A percentile compares a stretch with the other conserved stretches of the same genome.
Conservation (phyloP, 2,113 vertebrate species). For the Fregata magnificens region DNA sequence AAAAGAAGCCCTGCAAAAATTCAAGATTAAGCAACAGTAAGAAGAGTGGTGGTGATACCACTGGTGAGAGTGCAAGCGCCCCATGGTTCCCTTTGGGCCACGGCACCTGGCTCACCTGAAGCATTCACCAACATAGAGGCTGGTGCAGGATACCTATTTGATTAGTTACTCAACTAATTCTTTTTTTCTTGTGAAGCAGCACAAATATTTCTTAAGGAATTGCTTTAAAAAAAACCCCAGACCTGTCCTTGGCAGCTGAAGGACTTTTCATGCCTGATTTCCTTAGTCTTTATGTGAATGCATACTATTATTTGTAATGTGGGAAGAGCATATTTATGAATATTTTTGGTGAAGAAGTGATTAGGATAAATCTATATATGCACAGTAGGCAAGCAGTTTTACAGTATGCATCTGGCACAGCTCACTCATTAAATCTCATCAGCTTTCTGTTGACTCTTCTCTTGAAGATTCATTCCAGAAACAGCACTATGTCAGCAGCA, state of each 20-base stretch:
- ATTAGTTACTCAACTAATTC: background rate
- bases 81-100: background rate
- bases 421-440: background rate
- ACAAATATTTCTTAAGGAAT: background rate
- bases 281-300: background rate
- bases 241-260: background rate
- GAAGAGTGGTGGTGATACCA: background rate
- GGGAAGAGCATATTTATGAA: background rate
- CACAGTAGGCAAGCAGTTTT: background rate
- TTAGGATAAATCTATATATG: background rate
- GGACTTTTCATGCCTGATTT: background rate
- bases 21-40: background rate
- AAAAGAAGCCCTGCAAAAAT: background rate
- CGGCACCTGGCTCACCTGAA: background rate
- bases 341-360: background rate
- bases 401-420: background rate
- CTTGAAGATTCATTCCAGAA: conserved; percentile 3
- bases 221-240: background rate
- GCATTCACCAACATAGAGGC: background rate
- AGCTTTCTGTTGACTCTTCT: background rate
- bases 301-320: background rate
- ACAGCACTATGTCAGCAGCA: background rate
- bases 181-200: background rate
- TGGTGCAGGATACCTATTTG: background rate
- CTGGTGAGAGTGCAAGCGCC: background rate